A percentile compares a stretch with the other conserved stretches of the same genome.
These are phyloP conservation scores for Synanthedon vespiformis DNA, from an alignment of 2,888 invertebrate species.

Conservation along the genomic window DNA sequence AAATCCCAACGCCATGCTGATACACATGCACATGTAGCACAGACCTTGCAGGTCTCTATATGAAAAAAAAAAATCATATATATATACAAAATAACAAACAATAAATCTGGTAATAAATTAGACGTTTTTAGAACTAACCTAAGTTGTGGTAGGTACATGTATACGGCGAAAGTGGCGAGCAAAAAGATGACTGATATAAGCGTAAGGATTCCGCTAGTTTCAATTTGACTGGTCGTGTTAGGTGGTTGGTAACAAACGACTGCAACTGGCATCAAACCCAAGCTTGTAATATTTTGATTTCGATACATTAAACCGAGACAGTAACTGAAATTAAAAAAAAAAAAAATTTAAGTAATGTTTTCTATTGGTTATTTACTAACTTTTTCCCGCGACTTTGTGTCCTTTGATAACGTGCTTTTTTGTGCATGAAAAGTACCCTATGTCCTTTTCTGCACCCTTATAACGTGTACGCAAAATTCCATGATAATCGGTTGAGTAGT, in stretches of 20 bases:
- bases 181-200: constrained; percentile 72
- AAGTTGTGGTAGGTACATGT: constrained; percentile 71
- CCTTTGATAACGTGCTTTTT: too few relatives aligned
- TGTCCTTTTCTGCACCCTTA: too few relatives aligned
- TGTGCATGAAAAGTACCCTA: too few relatives aligned
- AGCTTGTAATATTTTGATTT: constrained; percentile 23
- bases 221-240: constrained; percentile 43
- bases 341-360: background rate
- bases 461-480: too few relatives aligned
- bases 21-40: constrained; percentile 73
- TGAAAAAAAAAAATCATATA: background rate
- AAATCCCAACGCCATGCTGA: constrained; percentile 71
- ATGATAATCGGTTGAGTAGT: too few relatives aligned
- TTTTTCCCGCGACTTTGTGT: too few relatives aligned
- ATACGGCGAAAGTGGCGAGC: constrained; percentile 70
- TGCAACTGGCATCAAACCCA: constrained; percentile 35
- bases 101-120: too few relatives aligned
- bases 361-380: too few relatives aligned
- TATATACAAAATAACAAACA: too few relatives aligned
- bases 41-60: constrained; percentile 73
- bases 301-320: constrained; percentile 39
- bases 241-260: constrained; percentile 79
- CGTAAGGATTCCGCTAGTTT: constrained; percentile 51
- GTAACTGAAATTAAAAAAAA: constrained; percentile 36
- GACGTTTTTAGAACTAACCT: constrained; percentile 38